A percentile compares a stretch with the other conserved stretches of the same genome.
Conservation (phyloP, 2,113 vertebrate genomes). For the Talpa occidentalis region DNA sequence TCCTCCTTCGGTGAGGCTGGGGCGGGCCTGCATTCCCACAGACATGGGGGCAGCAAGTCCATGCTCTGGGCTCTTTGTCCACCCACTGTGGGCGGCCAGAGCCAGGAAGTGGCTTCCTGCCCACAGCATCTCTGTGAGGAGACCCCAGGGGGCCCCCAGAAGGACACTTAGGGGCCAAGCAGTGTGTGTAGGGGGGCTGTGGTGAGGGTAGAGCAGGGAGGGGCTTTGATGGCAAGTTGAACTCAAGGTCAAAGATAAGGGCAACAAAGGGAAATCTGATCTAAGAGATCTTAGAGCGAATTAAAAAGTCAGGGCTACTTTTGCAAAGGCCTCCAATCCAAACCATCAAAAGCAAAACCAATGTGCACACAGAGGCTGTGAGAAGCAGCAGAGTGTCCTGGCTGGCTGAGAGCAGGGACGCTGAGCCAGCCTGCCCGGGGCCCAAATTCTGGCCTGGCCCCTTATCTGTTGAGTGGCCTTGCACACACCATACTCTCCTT, state of each 20-base stretch:
- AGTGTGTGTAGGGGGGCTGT: background rate
- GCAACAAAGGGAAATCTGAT: background rate
- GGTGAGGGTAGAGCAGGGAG: background rate
- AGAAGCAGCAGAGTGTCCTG: background rate
- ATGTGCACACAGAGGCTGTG: background rate
- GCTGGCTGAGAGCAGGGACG: background rate
- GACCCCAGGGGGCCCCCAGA: background rate
- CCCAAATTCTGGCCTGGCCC: background rate
- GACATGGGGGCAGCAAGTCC: background rate
- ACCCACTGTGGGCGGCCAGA: background rate
- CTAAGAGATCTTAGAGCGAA: background rate
- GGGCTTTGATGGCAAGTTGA: background rate
- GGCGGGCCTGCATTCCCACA: too few species aligned
- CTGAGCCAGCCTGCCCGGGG: background rate
- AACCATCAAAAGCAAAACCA: background rate
- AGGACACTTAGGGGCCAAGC: background rate
- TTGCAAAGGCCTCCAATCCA: background rate
- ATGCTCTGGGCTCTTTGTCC: slow-evolving; percentile 44
- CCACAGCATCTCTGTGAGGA: background rate
- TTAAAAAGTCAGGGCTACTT: background rate
- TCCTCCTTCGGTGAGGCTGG: too few species aligned
- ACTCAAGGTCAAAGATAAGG: background rate
- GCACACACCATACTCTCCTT: background rate
- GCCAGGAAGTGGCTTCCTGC: background rate
- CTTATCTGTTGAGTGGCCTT: background rate